These are phyloP conservation scores for Yoshiicerus persimilis DNA, from an alignment of 1,140 invertebrate species.

Conservation along the genomic window DNA sequence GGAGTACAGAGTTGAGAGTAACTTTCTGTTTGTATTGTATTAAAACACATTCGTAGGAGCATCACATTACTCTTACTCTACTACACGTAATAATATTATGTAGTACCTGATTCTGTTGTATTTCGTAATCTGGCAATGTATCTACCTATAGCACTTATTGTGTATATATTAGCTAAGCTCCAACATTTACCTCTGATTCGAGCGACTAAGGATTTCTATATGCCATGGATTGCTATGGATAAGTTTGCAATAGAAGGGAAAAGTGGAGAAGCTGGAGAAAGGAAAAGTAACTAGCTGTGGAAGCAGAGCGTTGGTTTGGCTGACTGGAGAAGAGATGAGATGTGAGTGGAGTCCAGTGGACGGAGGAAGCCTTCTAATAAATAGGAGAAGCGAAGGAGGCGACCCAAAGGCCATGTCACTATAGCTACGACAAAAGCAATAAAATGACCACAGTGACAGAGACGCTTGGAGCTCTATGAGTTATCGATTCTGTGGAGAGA, in stretches of 20 bases:
- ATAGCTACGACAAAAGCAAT: slow-evolving; percentile 25
- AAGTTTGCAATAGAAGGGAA: too few relatives aligned
- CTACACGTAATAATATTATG: background rate
- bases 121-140: background rate
- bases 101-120: background rate
- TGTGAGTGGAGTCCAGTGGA: background rate
- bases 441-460: slow-evolving; percentile 25
- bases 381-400: background rate
- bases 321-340: background rate
- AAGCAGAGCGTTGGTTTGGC: background rate
- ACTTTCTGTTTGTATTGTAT: background rate
- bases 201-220: too few relatives aligned
- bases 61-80: background rate
- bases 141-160: background rate
- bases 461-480: slow-evolving; percentile 5
- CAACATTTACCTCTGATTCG: background rate
- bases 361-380: background rate
- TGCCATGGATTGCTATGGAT: too few relatives aligned
- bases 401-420: background rate
- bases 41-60: background rate
- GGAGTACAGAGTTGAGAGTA: background rate
- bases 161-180: background rate
- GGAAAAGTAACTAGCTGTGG: background rate
- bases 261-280: background rate
- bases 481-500: slow-evolving; percentile 14